Evolutionary conservation across 2,113 vertebrate species (phyloP).

Genomic region (Hyperopisus bebe): DNA sequence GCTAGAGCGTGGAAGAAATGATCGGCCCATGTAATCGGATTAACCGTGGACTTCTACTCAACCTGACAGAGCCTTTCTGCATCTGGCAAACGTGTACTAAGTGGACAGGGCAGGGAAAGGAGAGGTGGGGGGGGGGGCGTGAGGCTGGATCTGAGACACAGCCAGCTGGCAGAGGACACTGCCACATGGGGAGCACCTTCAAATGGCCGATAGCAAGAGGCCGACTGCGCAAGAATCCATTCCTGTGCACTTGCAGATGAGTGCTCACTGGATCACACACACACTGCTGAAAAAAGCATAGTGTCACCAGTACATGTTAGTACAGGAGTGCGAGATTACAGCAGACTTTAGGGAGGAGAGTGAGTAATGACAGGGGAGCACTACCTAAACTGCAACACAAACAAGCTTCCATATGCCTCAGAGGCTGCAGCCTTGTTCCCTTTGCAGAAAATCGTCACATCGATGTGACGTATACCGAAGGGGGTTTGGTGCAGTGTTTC

Average conservation of each 20-base stretch:
- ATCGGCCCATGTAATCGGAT: not conserved
- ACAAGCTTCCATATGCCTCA: not conserved
- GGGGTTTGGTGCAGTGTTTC: not conserved
- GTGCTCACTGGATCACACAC: not conserved
- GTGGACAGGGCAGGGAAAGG: not conserved
- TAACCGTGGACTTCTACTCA: not conserved
- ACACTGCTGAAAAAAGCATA: not conserved
- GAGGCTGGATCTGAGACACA: not conserved
- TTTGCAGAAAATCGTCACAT: not conserved
- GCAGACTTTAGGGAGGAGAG: not conserved
- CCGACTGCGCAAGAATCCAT: not conserved
- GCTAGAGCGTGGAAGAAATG: not conserved
- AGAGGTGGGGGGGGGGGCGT: not conserved
- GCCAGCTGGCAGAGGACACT: not conserved
- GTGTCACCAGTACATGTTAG: not conserved
- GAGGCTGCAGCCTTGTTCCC: not conserved
- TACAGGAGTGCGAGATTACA: not conserved
- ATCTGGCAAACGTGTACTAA: not conserved
- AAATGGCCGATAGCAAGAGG: not conserved
- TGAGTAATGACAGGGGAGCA: not conserved
- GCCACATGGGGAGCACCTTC: not conserved
- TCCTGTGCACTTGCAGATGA: not conserved
- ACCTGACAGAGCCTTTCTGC: constrained; percentile 1
- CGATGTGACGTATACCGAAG: not conserved
- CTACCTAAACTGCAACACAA: not conserved